phyloP scores from a whole-genome alignment of 2,797 vertebrate genomes.

The Uromys caudimaculatus region DNA sequence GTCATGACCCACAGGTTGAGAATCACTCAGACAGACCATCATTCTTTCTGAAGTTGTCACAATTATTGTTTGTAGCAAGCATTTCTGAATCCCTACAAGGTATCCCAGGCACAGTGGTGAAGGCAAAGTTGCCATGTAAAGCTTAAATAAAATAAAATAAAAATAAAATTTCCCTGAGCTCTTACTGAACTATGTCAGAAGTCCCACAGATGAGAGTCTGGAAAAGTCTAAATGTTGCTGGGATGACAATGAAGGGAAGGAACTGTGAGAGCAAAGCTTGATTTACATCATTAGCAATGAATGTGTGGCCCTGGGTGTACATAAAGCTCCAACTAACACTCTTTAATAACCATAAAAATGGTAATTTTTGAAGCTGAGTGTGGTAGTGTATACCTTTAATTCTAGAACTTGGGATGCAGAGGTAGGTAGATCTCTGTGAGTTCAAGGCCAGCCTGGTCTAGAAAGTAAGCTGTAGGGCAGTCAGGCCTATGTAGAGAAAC shows the following conservation, averaged over 20 bases:
- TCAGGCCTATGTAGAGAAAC: background rate
- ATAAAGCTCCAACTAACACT: slow-evolving; percentile 18
- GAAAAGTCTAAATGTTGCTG: background rate
- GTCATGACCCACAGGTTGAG: background rate
- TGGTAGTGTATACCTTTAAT: no score
- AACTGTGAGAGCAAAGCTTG: background rate
- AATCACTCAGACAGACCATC: background rate
- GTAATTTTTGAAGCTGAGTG: background rate
- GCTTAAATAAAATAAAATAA: background rate
- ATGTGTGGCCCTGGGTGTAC: background rate
- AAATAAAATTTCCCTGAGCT: background rate
- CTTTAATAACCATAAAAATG: slow-evolving; percentile 17
- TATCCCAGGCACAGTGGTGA: background rate
- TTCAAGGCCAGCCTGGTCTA: no score
- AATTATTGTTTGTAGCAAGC: slow-evolving; percentile 24
- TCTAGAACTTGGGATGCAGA: no score
- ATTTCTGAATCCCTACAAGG: background rate
- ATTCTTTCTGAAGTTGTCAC: background rate
- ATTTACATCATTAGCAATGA: slow-evolving; percentile 42
- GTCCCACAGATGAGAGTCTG: background rate
- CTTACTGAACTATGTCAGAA: background rate
- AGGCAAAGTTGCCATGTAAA: slow-evolving; percentile 12
- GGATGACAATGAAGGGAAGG: background rate
- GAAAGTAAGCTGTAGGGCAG: no score
- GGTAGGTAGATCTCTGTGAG: no score